Conservation (phyloP, 2,797 vertebrate species). For the Octomys mimax region DNA sequence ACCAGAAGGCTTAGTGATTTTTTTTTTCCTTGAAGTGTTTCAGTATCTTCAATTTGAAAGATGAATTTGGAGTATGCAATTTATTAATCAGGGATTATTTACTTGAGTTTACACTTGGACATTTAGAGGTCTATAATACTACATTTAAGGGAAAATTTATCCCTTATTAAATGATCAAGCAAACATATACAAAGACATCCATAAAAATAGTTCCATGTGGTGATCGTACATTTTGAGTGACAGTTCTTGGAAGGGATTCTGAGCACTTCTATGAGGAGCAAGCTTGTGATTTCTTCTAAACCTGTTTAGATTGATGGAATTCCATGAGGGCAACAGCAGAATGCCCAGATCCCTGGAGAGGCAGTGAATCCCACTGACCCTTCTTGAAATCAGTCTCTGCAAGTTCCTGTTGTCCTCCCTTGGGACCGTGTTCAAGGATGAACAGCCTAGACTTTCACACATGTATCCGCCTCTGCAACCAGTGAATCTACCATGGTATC, state of each 20-base stretch:
- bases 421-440: too few species aligned
- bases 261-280: background rate
- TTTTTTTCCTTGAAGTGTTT: conserved; percentile 39
- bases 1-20: background rate
- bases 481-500: background rate
- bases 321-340: background rate
- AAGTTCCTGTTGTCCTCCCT: background rate
- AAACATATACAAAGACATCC: background rate
- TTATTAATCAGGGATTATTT: conserved; percentile 52
- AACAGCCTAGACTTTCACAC: background rate
- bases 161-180: conserved; percentile 23
- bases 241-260: background rate
- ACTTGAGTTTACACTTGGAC: conserved; percentile 13
- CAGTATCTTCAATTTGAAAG: conserved; percentile 11
- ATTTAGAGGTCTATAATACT: conserved; percentile 1
- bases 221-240: conserved; percentile 4
- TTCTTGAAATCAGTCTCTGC: background rate
- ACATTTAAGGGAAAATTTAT: conserved; percentile 29
- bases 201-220: background rate
- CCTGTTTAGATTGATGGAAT: background rate
- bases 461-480: background rate
- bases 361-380: background rate
- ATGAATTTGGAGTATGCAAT: conserved; percentile 5
- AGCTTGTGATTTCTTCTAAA: background rate
- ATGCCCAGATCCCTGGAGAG: background rate